A percentile compares a stretch with the other conserved stretches of the same genome.
Evolutionary conservation across 2,113 vertebrate genomes (phyloP).

Genomic region (Apodemus sylvaticus): DNA sequence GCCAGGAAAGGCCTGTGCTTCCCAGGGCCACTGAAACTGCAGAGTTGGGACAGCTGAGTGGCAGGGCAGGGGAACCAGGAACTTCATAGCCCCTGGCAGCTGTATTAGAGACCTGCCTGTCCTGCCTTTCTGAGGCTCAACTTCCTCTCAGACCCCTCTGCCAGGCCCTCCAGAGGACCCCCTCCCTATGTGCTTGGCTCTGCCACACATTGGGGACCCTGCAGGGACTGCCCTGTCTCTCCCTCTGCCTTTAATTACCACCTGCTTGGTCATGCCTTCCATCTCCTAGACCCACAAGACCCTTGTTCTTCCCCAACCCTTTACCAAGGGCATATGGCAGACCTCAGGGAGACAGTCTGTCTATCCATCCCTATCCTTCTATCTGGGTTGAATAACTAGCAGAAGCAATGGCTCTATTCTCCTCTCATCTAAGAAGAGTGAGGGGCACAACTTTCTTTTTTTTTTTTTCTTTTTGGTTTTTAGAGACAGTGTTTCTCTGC

Average conservation of each 20-base stretch:
- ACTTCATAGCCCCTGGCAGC: rapidly evolving
- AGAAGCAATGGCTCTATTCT: not conserved
- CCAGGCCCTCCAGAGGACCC: not conserved
- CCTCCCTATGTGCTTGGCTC: rapidly evolving
- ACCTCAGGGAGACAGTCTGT: not conserved
- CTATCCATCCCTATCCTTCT: not conserved
- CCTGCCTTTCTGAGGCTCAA: not conserved
- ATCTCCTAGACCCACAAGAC: rapidly evolving
- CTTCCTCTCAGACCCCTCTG: rapidly evolving
- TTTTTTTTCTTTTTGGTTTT: too few relatives aligned
- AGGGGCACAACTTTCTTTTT: too few relatives aligned
- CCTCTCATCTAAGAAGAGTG: not conserved
- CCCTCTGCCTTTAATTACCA: rapidly evolving
- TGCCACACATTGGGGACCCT: not conserved
- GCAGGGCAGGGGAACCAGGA: rapidly evolving
- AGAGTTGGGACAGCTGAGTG: rapidly evolving
- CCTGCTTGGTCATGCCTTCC: rapidly evolving
- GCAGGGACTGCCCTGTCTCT: not conserved
- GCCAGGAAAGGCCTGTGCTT: not conserved
- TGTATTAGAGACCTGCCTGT: not conserved
- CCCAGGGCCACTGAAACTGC: rapidly evolving
- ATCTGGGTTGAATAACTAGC: not conserved
- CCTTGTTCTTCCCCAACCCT: not conserved
- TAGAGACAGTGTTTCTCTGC: too few relatives aligned
- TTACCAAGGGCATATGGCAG: too few relatives aligned